Evolutionary conservation across 2,888 invertebrate genomes (phyloP).

Genomic region (Papilio protenor): DNA sequence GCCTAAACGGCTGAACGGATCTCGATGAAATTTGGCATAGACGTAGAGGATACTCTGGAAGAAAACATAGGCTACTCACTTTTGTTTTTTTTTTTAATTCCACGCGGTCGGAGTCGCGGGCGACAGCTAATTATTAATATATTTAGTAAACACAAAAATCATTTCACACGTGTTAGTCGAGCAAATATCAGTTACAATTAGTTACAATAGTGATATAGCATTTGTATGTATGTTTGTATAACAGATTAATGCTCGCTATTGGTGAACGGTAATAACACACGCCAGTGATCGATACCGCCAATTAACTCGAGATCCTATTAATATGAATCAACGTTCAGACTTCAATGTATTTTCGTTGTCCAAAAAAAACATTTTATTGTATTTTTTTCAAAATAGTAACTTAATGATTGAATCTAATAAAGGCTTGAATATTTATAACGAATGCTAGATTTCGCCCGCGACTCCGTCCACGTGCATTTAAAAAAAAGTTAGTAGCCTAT

Average conservation of each 20-base stretch:
- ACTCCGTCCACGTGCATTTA: too few species aligned
- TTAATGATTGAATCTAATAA: background rate
- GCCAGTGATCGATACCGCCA: conserved; percentile 38
- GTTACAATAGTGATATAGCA: background rate
- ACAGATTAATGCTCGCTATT: conserved; percentile 34
- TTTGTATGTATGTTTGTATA: conserved; percentile 6
- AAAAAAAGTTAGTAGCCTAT: too few species aligned
- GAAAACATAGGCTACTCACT: too few species aligned
- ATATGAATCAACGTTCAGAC: conserved; percentile 30
- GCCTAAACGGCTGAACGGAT: too few species aligned
- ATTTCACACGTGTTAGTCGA: background rate
- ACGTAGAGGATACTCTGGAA: too few species aligned
- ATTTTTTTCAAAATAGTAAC: background rate
- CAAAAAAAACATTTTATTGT: background rate
- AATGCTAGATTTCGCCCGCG: background rate
- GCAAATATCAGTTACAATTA: background rate
- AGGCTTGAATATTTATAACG: background rate
- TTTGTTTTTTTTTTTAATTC: too few species aligned
- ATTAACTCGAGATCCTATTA: conserved; percentile 34
- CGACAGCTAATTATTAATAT: too few species aligned
- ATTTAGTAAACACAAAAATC: background rate
- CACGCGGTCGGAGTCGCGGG: too few species aligned
- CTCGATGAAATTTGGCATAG: too few species aligned
- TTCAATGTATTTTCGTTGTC: conserved; percentile 5
- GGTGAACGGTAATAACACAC: conserved; percentile 33